Evolutionary conservation across 1,140 invertebrate species (phyloP).

Genomic region (Ips nitidus): DNA sequence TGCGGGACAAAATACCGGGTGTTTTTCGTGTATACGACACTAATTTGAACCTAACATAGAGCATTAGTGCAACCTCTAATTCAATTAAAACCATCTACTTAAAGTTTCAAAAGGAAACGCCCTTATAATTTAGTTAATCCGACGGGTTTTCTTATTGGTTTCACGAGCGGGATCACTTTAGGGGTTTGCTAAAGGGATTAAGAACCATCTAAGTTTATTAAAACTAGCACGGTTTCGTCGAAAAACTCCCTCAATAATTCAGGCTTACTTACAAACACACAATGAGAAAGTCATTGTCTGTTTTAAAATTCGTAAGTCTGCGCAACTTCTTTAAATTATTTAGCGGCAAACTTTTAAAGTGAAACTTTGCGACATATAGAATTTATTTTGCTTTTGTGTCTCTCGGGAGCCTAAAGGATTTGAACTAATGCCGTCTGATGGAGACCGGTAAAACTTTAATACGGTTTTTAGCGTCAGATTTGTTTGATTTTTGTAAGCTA

Average conservation of each 20-base stretch:
- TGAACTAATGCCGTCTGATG: not conserved
- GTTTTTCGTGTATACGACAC: not conserved
- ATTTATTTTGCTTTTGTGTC: not conserved
- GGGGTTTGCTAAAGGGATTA: constrained; percentile 2
- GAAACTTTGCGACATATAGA: constrained; percentile 1
- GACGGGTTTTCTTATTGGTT: constrained; percentile 4
- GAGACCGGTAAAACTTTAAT: no score
- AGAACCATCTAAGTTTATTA: constrained; percentile 10
- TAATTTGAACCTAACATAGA: not conserved
- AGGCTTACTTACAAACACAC: constrained; percentile 11
- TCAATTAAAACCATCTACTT: constrained; percentile 2
- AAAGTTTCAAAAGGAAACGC: constrained; percentile 3
- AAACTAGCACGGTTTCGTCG: constrained; percentile 6
- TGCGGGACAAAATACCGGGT: constrained; percentile 4
- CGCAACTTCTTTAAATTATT: constrained; percentile 6
- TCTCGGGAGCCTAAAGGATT: not conserved
- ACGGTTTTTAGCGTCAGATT: no score
- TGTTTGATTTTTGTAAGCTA: no score
- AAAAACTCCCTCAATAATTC: constrained; percentile 8
- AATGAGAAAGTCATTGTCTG: constrained; percentile 8
- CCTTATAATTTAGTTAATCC: constrained; percentile 2
- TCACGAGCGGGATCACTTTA: not conserved
- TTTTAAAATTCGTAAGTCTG: constrained; percentile 7
- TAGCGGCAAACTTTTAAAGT: constrained; percentile 1
- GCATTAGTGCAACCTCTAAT: not conserved